Base-by-base conservation (phyloP, 35 echinoderm and acorn worm species). In the Ophioderma brevispina region DNA sequence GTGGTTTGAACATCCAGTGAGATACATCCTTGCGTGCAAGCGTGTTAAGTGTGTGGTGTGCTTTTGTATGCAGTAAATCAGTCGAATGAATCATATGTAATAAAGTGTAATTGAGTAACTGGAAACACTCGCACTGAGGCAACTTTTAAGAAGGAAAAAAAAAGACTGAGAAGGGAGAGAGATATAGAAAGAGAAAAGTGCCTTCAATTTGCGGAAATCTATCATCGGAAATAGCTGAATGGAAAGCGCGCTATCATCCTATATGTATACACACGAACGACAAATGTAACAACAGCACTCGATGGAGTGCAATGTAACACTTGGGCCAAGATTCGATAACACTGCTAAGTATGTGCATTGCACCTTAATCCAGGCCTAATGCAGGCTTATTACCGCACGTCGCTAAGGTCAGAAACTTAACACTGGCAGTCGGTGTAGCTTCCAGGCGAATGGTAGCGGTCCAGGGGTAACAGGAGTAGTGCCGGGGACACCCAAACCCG, bases 151-250 rank as follows among this genome's bases (percentile, higher is more conserved):
- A 52, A 70, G 59, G n/a, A 70, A 13, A 30, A 70, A 70, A 70
- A 8, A 25, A 70, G 59, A 70, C 3, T 1, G 4, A 70, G 3
- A 25, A 70, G 59, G n/a, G 28, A 70, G n/a, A 8, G 2, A 25
- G 23, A 3, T 8, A 4, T 46, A 46, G 41, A 46, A 17, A 46
- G 41, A 46, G 41, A 46, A 46, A 46, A 70, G 59, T 70, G 28
- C 59, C 59, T 70, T 30, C 59, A 70, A 70, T 70, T 70, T 70
- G n/a, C 59, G 59, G 59, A 70, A 70, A 70, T 70, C 59, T 70
- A 70, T 70, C 59, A 70, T 70, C 59, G 59, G 59, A 70, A 70
- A 30, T 70, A 70, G n/a, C 10, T 70, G 59, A 70, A 70, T 70
- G 59, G 59, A 70, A 70, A 70, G 10, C 59, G 23, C 59, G 23